Percentiles rank a stretch among this genome's conserved stretches.
Conservation (phyloP, 2,113 vertebrate species). For the Capreolus pygargus region DNA sequence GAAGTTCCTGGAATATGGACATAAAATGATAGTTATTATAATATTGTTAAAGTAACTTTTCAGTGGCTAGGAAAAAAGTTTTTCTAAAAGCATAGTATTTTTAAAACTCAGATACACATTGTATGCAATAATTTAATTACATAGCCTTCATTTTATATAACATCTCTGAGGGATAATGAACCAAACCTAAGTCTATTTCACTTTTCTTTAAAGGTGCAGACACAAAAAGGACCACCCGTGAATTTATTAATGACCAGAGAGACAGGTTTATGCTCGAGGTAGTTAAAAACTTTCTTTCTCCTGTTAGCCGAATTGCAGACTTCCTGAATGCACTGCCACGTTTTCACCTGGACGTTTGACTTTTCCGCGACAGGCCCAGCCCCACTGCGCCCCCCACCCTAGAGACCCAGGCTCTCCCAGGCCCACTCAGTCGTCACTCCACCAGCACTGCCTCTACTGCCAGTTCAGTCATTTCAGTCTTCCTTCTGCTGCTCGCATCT, state of each 20-base stretch:
- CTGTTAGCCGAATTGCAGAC: background rate
- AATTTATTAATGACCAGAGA: slow-evolving; percentile 78
- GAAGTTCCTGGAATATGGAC: background rate
- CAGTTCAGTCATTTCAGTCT: background rate
- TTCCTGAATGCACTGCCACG: background rate
- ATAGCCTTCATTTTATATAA: background rate
- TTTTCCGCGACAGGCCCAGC: background rate
- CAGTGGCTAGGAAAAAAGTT: background rate
- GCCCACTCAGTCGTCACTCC: no score
- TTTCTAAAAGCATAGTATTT: background rate
- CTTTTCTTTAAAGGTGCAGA: slow-evolving; percentile 71
- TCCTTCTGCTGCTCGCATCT: background rate
- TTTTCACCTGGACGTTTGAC: background rate
- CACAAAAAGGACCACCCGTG: slow-evolving; percentile 64
- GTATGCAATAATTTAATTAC: background rate
- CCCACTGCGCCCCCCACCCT: background rate
- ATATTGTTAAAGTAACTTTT: background rate
- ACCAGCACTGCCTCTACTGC: background rate
- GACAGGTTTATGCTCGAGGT: slow-evolving; percentile 80
- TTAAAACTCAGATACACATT: background rate
- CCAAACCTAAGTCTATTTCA: slow-evolving; percentile 31
- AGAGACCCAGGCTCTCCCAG: background rate
- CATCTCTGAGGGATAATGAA: background rate
- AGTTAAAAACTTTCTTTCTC: slow-evolving; percentile 51
- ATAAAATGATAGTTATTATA: background rate